A percentile compares a stretch with the other conserved stretches of the same genome.
Evolutionary conservation across 2,888 invertebrate genomes (phyloP).

Genomic region (Sturmia bella): DNA sequence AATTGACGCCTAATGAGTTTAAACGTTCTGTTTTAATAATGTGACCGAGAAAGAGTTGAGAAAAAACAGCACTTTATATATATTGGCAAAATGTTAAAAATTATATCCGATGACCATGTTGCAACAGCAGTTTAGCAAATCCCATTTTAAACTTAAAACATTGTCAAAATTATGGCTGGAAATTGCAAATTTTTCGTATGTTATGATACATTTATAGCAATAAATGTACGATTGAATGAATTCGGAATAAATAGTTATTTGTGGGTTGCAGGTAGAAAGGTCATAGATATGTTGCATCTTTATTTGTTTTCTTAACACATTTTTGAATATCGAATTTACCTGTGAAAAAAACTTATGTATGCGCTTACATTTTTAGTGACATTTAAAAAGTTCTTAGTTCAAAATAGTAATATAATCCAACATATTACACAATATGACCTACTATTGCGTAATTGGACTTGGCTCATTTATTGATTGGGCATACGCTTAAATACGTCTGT

Average conservation of each 20-base stretch:
- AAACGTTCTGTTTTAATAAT: not conserved
- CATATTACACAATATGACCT: conserved; percentile 31
- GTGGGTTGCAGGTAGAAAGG: conserved; percentile 11
- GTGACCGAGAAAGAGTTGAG: not conserved
- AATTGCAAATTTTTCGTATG: conserved; percentile 51
- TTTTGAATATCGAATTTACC: too few species aligned
- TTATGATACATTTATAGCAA: conserved; percentile 49
- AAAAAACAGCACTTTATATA: conserved; percentile 26
- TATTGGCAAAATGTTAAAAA: conserved; percentile 63
- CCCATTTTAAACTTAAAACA: conserved; percentile 27
- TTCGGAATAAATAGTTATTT: conserved; percentile 38
- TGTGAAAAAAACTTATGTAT: too few species aligned
- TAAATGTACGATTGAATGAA: conserved; percentile 31
- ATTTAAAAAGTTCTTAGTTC: conserved; percentile 22
- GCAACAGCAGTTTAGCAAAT: conserved; percentile 55
- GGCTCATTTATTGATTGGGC: conserved; percentile 6
- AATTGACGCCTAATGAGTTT: conserved; percentile 12
- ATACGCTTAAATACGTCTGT: too few species aligned
- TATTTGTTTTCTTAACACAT: conserved; percentile 6
- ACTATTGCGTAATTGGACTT: not conserved
- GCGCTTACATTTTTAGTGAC: too few species aligned
- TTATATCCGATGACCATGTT: conserved; percentile 55
- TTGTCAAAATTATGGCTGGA: conserved; percentile 31
- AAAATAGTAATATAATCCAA: not conserved
- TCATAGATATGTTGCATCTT: conserved; percentile 48